phyloP scores from a whole-genome alignment of 2,113 vertebrate genomes.

The Zingel zingel region DNA sequence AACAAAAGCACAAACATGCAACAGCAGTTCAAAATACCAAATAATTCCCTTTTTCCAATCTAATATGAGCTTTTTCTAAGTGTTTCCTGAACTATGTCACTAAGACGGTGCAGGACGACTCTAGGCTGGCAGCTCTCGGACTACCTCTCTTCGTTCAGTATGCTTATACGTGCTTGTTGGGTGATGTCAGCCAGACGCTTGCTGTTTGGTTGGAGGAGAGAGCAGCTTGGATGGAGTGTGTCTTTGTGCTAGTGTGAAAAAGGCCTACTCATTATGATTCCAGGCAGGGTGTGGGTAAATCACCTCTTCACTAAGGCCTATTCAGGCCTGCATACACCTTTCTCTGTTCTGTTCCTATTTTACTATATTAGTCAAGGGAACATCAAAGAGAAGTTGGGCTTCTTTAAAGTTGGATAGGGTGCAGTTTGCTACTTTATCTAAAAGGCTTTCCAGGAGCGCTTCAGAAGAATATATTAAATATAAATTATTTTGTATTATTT shows the following conservation, averaged over 20 bases:
- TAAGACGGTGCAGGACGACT: background rate
- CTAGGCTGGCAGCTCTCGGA: conserved; percentile 39
- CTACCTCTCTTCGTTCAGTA: conserved; percentile 39
- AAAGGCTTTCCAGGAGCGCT: background rate
- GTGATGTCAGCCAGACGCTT: conserved; percentile 59
- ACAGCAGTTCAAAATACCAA: conserved; percentile 74
- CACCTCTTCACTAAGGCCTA: conserved; percentile 62
- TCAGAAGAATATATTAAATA: conserved; percentile 6
- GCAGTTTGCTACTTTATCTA: conserved; percentile 27
- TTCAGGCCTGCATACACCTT: conserved; percentile 50
- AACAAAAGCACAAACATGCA: conserved; percentile 84
- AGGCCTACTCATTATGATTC: conserved; percentile 83
- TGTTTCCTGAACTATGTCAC: conserved; percentile 16
- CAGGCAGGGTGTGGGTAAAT: conserved; percentile 73
- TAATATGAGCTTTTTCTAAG: background rate
- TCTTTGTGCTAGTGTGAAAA: conserved; percentile 77
- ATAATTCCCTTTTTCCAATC: conserved; percentile 28
- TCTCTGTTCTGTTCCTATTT: conserved; percentile 12
- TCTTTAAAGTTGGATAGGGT: conserved; percentile 21
- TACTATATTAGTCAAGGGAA: conserved; percentile 10
- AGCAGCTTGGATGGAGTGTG: conserved; percentile 64
- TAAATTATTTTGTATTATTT: conserved; percentile 43
- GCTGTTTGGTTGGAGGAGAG: conserved; percentile 61
- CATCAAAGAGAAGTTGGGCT: conserved; percentile 14
- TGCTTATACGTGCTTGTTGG: conserved; percentile 38